Evolutionary conservation across 2,113 vertebrate genomes (phyloP).

Genomic region (Zingel zingel): DNA sequence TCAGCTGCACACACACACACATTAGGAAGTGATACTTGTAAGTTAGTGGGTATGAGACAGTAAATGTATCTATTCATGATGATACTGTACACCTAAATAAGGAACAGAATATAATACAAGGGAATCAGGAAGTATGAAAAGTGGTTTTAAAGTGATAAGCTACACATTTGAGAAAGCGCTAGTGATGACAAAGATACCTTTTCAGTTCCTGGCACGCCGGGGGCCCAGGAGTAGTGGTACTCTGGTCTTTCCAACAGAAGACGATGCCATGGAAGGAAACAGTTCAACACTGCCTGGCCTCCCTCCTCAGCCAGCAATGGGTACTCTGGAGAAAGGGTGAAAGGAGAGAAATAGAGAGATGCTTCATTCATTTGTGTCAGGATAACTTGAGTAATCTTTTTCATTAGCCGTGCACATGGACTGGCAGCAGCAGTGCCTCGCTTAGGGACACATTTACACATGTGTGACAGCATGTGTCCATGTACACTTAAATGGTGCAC

Average conservation of each 20-base stretch:
- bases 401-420: constrained; percentile 62
- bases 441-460: constrained; percentile 47
- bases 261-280: constrained; percentile 81
- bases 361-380: constrained; percentile 41
- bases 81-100: constrained; percentile 12
- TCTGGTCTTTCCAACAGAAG: constrained; percentile 66
- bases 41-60: constrained; percentile 9
- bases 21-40: constrained; percentile 17
- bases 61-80: not conserved
- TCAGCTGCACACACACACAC: constrained; percentile 52
- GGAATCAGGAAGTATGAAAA: not conserved
- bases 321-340: constrained; percentile 54
- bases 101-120: not conserved
- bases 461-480: constrained; percentile 48
- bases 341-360: constrained; percentile 8
- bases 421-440: constrained; percentile 21
- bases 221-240: constrained; percentile 78
- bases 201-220: constrained; percentile 35
- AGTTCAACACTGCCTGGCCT: constrained; percentile 78
- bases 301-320: constrained; percentile 73
- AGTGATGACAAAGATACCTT: constrained; percentile 48
- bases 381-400: constrained; percentile 68
- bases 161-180: not conserved
- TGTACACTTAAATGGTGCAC: not conserved
- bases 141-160: not conserved